Percentiles rank a stretch among this genome's conserved stretches.
Evolutionary conservation across 2,888 invertebrate species (phyloP).

Genomic region (Scrobipalpa costella): DNA sequence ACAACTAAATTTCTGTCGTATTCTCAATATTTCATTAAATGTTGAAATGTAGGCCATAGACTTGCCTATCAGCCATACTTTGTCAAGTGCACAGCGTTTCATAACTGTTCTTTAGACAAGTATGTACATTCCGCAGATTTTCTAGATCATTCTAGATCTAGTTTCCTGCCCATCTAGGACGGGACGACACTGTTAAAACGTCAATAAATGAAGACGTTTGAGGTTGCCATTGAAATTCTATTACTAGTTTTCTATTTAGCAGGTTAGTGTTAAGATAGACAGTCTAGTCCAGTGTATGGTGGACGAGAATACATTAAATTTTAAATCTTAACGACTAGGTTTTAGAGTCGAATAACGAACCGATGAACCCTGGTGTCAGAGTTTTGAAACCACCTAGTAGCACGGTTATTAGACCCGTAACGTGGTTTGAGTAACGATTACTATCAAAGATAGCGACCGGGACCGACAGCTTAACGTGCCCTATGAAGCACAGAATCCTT

Average conservation of each 20-base stretch:
- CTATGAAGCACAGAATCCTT: too few species aligned
- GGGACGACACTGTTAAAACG: conserved; percentile 13
- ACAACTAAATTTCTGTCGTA: too few species aligned
- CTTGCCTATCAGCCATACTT: background rate
- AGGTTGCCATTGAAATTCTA: background rate
- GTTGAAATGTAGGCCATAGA: background rate
- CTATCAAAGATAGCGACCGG: too few species aligned
- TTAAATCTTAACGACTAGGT: too few species aligned
- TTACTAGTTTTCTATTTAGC: background rate
- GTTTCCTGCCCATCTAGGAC: conserved; percentile 14
- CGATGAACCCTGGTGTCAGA: too few species aligned
- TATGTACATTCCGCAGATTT: conserved; percentile 1
- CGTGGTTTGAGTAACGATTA: too few species aligned
- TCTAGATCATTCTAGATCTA: conserved; percentile 4
- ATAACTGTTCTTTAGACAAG: conserved; percentile 11
- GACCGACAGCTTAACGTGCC: too few species aligned
- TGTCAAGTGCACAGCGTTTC: conserved; percentile 1
- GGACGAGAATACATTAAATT: too few species aligned
- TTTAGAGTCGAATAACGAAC: too few species aligned
- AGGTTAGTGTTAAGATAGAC: background rate
- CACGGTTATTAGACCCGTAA: too few species aligned
- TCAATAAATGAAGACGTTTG: conserved; percentile 6
- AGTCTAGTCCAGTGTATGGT: too few species aligned
- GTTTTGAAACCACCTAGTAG: too few species aligned
- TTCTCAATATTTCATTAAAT: background rate